Percentiles rank a stretch among this genome's conserved stretches.
phyloP scores from a whole-genome alignment of 2,113 vertebrate genomes.

The Mobula birostris region DNA sequence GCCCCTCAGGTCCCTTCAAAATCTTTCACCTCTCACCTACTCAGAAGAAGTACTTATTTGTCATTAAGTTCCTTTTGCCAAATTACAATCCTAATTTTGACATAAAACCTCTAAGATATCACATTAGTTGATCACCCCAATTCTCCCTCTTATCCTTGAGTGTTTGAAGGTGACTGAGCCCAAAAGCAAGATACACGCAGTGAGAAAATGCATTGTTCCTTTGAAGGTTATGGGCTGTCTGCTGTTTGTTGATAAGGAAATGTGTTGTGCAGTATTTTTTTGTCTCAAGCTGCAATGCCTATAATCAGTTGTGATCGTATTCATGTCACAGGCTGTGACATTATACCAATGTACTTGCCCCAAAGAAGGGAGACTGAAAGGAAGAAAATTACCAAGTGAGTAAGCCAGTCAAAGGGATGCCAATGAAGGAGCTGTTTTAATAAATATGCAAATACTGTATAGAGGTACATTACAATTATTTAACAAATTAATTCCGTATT shows the following conservation, averaged over 20 bases:
- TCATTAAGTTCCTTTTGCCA: background rate
- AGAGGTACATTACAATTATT: background rate
- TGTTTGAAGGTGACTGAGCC: conserved; percentile 4
- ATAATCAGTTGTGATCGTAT: conserved; percentile 12
- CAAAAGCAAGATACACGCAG: background rate
- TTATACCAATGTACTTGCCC: background rate
- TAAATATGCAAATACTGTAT: conserved; percentile 20
- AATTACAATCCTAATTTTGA: background rate
- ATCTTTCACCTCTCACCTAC: too few relatives aligned
- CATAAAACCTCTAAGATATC: background rate
- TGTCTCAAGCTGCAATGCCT: background rate
- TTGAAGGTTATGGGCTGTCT: conserved; percentile 25
- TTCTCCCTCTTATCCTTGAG: background rate
- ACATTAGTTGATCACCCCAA: background rate
- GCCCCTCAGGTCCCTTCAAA: too few relatives aligned
- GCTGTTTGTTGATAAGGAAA: conserved; percentile 31
- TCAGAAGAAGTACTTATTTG: background rate
- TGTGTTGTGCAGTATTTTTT: background rate
- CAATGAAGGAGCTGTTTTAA: background rate
- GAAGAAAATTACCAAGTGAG: conserved; percentile 20
- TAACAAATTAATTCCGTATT: background rate
- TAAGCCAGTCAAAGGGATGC: conserved; percentile 25
- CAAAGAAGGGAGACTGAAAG: background rate
- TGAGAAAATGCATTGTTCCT: conserved; percentile 14
- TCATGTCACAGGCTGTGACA: conserved; percentile 32